Evolutionary conservation across 2,797 vertebrate species (phyloP), one percentile per base, ranked within the genome.

Genomic region (Lagocephalus sceleratus): DNA sequence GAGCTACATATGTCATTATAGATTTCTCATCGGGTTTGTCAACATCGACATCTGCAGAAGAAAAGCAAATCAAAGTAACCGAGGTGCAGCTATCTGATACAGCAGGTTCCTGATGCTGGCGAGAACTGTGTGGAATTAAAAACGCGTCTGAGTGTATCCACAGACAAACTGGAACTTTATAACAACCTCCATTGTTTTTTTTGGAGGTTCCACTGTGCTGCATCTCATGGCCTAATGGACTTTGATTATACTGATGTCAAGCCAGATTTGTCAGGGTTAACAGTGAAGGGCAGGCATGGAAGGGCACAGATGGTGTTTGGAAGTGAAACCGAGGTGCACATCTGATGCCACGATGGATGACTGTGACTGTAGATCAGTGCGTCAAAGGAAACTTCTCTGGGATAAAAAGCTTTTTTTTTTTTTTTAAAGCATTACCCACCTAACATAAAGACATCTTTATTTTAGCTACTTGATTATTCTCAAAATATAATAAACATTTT

Each of bases 11-110:
- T 1, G 97, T 99, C 97, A 99, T 99, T 41, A 99, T 90, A 54
- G 96, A 99, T 82, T 98, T 99, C 78, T 99, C 97, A 80, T 99
- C 97, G 12, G 97, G 97, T 46, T 98, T 98, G 78, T 98, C 95
- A 57, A 99, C 97, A 56, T 99, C 97, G 11, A 99, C 95, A 82
- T 99, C 97, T 99, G 17, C 7, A 3, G 84, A 54, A 71, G 47
- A 35, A 21, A 20, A 48, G 0, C 35, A 38, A 58, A 54, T 11
- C 0, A 66, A 59, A 40, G 7, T 8, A 23, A 60, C 74, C 10
- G 14, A 35, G 32, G 5, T 35, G 32, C 5, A 35, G 32, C 9
- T 35, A 3, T 35, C 10, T 10, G 10, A 63, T 35, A 64, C 23
- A 51, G 46, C 29, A 26, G 42, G 14, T 8, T 0, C 35, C 12